Evolutionary conservation across 2,888 invertebrate genomes (phyloP).

Genomic region (Oligia strigilis): DNA sequence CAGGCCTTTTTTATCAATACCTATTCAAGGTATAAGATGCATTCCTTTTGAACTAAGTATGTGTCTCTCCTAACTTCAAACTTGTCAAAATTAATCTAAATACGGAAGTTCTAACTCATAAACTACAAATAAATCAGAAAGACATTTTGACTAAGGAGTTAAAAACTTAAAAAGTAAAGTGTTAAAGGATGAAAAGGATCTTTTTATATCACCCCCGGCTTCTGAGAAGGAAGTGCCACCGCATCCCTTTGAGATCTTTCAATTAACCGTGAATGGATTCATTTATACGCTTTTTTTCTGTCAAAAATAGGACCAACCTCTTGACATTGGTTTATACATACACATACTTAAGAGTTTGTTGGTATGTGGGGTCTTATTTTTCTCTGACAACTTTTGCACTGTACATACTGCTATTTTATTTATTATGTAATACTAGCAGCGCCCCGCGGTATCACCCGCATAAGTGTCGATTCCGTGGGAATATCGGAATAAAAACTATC

Average conservation of each 20-base stretch:
- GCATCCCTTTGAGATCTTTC: constrained; percentile 63
- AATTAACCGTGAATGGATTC: constrained; percentile 65
- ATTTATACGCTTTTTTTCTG: constrained; percentile 38
- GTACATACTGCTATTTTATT: background rate
- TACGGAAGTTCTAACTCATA: constrained; percentile 63
- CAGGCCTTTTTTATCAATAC: background rate
- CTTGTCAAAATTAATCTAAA: constrained; percentile 16
- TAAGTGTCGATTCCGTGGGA: no score
- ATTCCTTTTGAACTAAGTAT: background rate
- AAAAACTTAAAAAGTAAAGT: constrained; percentile 56
- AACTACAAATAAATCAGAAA: constrained; percentile 61
- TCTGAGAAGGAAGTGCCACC: constrained; percentile 80
- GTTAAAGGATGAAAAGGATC: constrained; percentile 61
- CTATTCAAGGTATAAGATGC: background rate
- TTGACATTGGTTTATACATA: constrained; percentile 18
- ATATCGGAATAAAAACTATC: no score
- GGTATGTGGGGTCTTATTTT: no score
- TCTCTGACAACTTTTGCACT: background rate
- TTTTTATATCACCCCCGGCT: constrained; percentile 70
- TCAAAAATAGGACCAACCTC: constrained; percentile 40
- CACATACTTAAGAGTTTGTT: background rate
- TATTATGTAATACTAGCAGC: background rate
- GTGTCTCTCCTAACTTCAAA: constrained; percentile 3
- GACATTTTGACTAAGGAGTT: constrained; percentile 62
- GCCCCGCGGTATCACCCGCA: no score